A percentile compares a stretch with the other conserved stretches of the same genome.
phyloP scores from a whole-genome alignment of 37 sponge, comb jelly and placozoan genomes.

The Halichondria panicea region DNA sequence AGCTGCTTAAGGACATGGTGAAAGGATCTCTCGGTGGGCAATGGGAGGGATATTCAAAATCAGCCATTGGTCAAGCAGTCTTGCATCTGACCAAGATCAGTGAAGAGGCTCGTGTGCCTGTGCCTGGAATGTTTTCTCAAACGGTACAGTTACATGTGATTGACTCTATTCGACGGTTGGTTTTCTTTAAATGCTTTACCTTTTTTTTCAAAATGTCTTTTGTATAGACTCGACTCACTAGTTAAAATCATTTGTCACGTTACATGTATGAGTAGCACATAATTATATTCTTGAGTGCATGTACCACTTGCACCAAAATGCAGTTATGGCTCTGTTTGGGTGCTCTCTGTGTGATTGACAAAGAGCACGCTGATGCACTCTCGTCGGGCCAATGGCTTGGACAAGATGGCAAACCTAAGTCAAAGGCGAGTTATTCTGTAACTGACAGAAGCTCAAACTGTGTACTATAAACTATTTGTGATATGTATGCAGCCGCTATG shows the following conservation, averaged over 20 bases:
- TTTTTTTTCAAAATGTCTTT: too few relatives aligned
- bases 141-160: slow-evolving; percentile 42
- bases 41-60: slow-evolving; percentile 81
- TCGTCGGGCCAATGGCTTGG: slow-evolving; percentile 89
- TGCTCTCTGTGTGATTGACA: slow-evolving; percentile 93
- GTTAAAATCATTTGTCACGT: too few relatives aligned
- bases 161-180: not conserved
- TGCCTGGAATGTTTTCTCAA: slow-evolving; percentile 81
- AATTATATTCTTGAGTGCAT: too few relatives aligned
- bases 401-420: slow-evolving; percentile 72
- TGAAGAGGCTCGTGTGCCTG: slow-evolving; percentile 63
- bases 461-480: too few relatives aligned
- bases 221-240: too few relatives aligned
- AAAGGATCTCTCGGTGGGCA: slow-evolving; percentile 55
- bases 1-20: slow-evolving; percentile 83
- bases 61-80: slow-evolving; percentile 88
- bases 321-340: slow-evolving; percentile 93
- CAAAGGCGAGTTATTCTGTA: slow-evolving; percentile 41
- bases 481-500: slow-evolving; percentile 81
- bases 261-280: too few relatives aligned
- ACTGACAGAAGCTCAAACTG: too few relatives aligned
- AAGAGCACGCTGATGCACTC: slow-evolving; percentile 85
- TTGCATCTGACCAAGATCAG: slow-evolving; percentile 82
- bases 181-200: too few relatives aligned
- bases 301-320: not conserved